Evolutionary conservation across 1,140 invertebrate genomes (phyloP).

Genomic region (Drosophila guanche): DNA sequence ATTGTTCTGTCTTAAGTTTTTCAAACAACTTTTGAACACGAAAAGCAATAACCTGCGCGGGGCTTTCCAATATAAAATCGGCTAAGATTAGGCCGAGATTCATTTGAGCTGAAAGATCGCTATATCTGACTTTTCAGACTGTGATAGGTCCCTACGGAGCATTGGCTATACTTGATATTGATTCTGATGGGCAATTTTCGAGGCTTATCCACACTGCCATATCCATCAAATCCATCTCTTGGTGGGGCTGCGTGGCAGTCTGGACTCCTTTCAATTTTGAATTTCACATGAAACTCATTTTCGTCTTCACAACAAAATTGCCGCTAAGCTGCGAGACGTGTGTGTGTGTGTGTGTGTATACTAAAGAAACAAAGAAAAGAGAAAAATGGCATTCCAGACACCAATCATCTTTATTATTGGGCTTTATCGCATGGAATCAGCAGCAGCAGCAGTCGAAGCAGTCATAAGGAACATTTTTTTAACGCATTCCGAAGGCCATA

Average conservation of each 20-base stretch:
- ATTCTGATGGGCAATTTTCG: conserved; percentile 24
- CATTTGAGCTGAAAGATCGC: too few relatives aligned
- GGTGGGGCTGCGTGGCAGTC: background rate
- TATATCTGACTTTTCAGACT: too few relatives aligned
- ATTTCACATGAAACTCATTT: conserved; percentile 55
- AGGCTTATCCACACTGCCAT: background rate
- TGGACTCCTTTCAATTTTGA: conserved; percentile 41
- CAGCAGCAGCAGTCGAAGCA: conserved; percentile 13
- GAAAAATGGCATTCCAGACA: conserved; percentile 65
- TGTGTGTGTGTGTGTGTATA: conserved; percentile 11
- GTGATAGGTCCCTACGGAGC: too few relatives aligned
- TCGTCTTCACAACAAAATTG: conserved; percentile 53
- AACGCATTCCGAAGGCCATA: conserved; percentile 70
- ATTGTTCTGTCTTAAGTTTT: too few relatives aligned
- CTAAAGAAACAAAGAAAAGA: conserved; percentile 20
- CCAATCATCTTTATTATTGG: conserved; percentile 74
- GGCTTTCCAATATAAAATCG: too few relatives aligned
- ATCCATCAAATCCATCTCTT: conserved; percentile 2
- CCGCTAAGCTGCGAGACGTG: conserved; percentile 49
- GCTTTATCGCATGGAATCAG: conserved; percentile 50
- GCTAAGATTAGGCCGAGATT: too few relatives aligned
- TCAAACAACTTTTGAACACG: too few relatives aligned
- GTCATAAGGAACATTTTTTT: conserved; percentile 42
- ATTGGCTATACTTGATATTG: background rate
- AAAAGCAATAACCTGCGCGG: too few relatives aligned